Percentiles rank a stretch among this genome's conserved stretches.
phyloP scores from a whole-genome alignment of 2,888 invertebrate genomes.

The Pegoplata infirma region DNA sequence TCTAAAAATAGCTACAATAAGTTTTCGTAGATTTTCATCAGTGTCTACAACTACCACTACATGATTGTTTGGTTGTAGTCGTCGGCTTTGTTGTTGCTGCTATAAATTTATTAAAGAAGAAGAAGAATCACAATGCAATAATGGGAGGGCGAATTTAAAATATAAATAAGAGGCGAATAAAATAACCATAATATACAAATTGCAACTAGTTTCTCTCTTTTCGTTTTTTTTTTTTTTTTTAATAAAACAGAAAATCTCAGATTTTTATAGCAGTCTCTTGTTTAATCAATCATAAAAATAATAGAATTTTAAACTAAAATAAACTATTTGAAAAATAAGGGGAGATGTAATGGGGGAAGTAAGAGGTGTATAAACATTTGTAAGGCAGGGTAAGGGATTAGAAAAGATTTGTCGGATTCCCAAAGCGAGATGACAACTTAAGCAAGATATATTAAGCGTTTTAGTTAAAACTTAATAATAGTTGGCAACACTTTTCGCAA shows the following conservation, averaged over 20 bases:
- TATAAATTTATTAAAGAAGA: constrained; percentile 15
- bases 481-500: too few species aligned
- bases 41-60: constrained; percentile 4
- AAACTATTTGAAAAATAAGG: too few species aligned
- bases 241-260: too few species aligned
- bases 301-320: too few species aligned
- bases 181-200: neutral
- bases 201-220: neutral
- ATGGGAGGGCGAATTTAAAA: constrained; percentile 5
- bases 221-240: too few species aligned
- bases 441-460: too few species aligned
- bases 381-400: too few species aligned
- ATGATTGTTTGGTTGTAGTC: neutral
- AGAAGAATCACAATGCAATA: constrained; percentile 6
- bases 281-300: neutral
- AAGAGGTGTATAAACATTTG: too few species aligned
- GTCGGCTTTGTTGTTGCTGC: constrained; percentile 24
- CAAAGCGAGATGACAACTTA: too few species aligned
- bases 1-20: constrained; percentile 54
- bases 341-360: too few species aligned
- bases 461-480: too few species aligned
- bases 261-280: neutral
- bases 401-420: too few species aligned
- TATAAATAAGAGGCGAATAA: neutral
- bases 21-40: constrained; percentile 35